Conservation (phyloP, 1,140 invertebrate species). For the Macrostomum lignano region DNA sequence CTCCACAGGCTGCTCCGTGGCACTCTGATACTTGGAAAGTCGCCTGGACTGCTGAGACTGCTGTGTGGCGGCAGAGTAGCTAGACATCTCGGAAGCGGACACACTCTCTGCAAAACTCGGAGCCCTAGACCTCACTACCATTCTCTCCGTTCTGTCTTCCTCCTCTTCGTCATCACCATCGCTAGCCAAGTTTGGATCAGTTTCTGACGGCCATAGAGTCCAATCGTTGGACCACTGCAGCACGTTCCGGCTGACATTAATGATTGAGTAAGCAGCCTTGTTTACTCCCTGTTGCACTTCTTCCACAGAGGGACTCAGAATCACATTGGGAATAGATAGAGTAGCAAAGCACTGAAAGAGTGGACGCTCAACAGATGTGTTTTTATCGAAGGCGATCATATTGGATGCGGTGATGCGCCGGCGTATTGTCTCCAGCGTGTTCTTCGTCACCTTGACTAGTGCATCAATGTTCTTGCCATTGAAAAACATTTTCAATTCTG, state of each 20-base stretch:
- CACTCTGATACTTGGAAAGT: constrained; percentile 33
- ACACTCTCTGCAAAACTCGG: constrained; percentile 43
- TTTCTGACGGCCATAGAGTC: no score
- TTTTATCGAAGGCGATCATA: constrained; percentile 18
- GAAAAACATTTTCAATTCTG: constrained; percentile 21
- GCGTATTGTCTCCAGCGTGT: constrained; percentile 44
- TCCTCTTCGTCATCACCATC: no score
- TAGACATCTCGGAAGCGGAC: constrained; percentile 47
- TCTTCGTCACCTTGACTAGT: constrained; percentile 48
- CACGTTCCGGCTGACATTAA: constrained; percentile 56
- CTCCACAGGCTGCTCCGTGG: neutral
- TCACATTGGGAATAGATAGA: constrained; percentile 54
- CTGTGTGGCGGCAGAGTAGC: constrained; percentile 56
- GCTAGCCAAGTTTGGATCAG: no score
- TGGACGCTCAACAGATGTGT: no score
- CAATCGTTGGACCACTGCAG: constrained; percentile 48
- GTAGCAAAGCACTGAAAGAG: constrained; percentile 36
- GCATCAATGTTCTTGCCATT: constrained; percentile 41
- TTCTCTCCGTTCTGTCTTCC: no score
- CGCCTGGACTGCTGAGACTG: constrained; percentile 60
- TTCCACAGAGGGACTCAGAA: constrained; percentile 56
- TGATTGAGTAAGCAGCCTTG: constrained; percentile 48
- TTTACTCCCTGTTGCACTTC: constrained; percentile 65
- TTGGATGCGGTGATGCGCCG: constrained; percentile 23
- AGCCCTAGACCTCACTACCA: constrained; percentile 31